These are phyloP conservation scores for Odontocolon sp. DNA, from an alignment of 2,888 invertebrate species.

Conservation along the genomic window DNA sequence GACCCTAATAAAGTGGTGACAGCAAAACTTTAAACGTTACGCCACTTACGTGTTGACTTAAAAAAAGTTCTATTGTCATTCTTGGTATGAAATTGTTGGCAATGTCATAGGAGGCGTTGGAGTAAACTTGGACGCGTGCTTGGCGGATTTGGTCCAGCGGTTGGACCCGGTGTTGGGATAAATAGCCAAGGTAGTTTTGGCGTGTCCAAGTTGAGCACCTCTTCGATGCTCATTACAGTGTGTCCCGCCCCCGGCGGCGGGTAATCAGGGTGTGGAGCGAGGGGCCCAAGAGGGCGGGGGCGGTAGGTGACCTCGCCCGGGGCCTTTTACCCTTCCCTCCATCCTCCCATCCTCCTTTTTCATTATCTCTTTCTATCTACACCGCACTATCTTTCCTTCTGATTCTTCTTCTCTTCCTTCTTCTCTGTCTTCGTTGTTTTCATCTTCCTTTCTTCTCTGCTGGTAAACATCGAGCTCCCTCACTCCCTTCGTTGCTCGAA, in stretches of 20 bases:
- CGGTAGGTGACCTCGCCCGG: constrained; percentile 80
- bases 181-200: constrained; percentile 57
- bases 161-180: constrained; percentile 48
- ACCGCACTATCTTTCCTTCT: too few species aligned
- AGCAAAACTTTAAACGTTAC: too few species aligned
- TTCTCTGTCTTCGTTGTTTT: constrained; percentile 47
- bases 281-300: constrained; percentile 72
- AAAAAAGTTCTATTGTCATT: too few species aligned
- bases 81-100: too few species aligned
- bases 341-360: constrained; percentile 64
- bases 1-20: too few species aligned
- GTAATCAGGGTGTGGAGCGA: constrained; percentile 77
- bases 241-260: constrained; percentile 80
- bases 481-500: constrained; percentile 45
- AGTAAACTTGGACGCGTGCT: constrained; percentile 33
- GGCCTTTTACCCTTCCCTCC: constrained; percentile 74
- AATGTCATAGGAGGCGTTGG: too few species aligned
- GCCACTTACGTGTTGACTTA: too few species aligned
- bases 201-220: constrained; percentile 77
- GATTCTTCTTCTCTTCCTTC: constrained; percentile 26
- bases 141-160: neutral
- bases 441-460: constrained; percentile 52
- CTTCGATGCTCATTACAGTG: constrained; percentile 79
- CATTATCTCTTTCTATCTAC: constrained; percentile 61
- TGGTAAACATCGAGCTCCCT: constrained; percentile 49